A percentile compares a stretch with the other conserved stretches of the same genome.
Evolutionary conservation across 2,113 vertebrate species (phyloP).

Genomic region (Tinamus guttatus): DNA sequence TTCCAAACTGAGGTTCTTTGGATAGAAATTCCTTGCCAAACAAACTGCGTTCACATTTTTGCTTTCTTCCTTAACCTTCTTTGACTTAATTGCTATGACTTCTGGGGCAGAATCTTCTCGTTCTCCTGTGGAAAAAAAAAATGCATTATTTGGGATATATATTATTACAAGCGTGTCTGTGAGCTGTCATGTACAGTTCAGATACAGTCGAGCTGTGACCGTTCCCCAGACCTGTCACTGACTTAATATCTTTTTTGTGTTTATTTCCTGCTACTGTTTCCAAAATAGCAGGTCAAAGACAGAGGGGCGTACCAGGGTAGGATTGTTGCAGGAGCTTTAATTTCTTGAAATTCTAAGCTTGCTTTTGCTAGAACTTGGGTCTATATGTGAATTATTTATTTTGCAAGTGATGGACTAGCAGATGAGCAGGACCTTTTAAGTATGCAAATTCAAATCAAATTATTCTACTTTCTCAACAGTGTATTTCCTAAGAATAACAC

Average conservation of each 20-base stretch:
- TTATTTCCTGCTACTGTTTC: neutral
- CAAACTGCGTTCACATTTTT: conserved; percentile 37
- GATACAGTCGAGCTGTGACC: neutral
- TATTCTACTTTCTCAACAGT: neutral
- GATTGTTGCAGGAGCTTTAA: neutral
- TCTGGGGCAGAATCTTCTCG: neutral
- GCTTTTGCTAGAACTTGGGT: neutral
- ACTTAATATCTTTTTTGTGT: neutral
- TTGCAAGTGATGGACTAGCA: neutral
- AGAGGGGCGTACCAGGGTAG: neutral
- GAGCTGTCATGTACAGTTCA: neutral
- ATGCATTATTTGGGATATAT: accelerated
- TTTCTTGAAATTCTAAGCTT: neutral
- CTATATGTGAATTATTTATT: neutral
- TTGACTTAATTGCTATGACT: conserved; percentile 67
- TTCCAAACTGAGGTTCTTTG: conserved; percentile 30
- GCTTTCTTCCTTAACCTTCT: accelerated
- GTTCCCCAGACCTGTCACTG: neutral
- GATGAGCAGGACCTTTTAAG: neutral
- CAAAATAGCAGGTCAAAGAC: neutral
- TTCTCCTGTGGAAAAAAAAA: neutral
- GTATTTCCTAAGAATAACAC: neutral
- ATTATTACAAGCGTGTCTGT: neutral
- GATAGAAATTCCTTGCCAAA: conserved; percentile 63
- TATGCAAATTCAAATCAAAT: neutral